Conservation (phyloP, 92 coral and sea anemone genomes). For the Hydrozoanthus gracilis region DNA sequence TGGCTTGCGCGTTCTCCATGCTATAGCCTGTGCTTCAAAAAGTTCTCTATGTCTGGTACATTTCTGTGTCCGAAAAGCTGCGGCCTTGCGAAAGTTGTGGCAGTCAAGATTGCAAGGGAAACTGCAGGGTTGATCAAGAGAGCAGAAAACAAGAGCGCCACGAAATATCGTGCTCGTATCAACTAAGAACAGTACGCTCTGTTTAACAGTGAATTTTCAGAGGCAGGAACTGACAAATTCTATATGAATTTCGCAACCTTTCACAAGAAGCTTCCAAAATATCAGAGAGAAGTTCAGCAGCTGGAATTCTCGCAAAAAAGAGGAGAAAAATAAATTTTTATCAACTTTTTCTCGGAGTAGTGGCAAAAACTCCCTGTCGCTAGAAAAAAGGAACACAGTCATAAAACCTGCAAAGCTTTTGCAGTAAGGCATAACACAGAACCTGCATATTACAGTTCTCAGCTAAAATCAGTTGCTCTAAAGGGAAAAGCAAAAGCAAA, state of each 20-base stretch:
- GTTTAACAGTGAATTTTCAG: slow-evolving; percentile 31
- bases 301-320: slow-evolving; percentile 54
- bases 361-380: slow-evolving; percentile 50
- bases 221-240: slow-evolving; percentile 35
- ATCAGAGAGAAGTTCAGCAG: slow-evolving; percentile 45
- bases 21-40: neutral
- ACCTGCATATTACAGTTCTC: slow-evolving; percentile 46
- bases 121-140: slow-evolving; percentile 30
- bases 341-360: slow-evolving; percentile 29
- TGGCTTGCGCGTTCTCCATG: neutral
- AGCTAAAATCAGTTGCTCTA: slow-evolving; percentile 42
- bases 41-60: slow-evolving; percentile 54
- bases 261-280: slow-evolving; percentile 46
- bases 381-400: slow-evolving; percentile 52
- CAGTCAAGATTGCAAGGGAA: slow-evolving; percentile 50
- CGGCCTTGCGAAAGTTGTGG: slow-evolving; percentile 61
- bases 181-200: slow-evolving; percentile 47
- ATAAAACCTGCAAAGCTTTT: slow-evolving; percentile 60
- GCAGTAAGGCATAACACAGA: slow-evolving; percentile 33
- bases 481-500: slow-evolving; percentile 64
- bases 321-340: slow-evolving; percentile 46
- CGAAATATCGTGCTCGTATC: slow-evolving; percentile 58
- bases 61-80: slow-evolving; percentile 69
- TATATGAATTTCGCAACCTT: slow-evolving; percentile 28
- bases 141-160: slow-evolving; percentile 48